A percentile compares a stretch with the other conserved stretches of the same genome.
These are phyloP conservation scores for Choloepus hoffmanni DNA, from an alignment of 2,113 vertebrate genomes.

Conservation along the genomic window DNA sequence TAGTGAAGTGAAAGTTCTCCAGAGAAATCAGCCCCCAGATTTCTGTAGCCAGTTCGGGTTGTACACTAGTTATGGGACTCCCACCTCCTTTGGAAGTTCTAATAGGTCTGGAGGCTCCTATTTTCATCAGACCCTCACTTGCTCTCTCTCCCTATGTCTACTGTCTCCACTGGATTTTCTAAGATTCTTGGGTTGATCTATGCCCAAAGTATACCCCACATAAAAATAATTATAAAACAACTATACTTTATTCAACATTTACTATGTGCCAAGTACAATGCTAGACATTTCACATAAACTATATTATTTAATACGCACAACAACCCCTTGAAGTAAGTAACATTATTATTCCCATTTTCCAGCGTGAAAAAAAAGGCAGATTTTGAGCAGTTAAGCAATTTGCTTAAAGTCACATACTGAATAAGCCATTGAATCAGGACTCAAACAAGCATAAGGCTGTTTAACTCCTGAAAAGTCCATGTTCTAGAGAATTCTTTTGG, in stretches of 20 bases:
- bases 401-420: constrained; percentile 18
- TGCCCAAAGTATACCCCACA: neutral
- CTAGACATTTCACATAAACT: neutral
- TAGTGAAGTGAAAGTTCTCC: neutral
- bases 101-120: neutral
- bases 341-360: neutral
- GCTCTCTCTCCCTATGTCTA: neutral
- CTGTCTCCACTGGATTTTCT: neutral
- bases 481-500: neutral
- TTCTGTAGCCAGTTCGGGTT: neutral
- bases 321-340: neutral
- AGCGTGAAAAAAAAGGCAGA: neutral
- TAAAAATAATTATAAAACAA: constrained; percentile 19
- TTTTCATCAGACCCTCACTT: constrained; percentile 28
- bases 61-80: neutral
- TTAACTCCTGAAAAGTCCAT: neutral
- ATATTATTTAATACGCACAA: neutral
- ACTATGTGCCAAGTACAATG: neutral
- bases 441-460: neutral
- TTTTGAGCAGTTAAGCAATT: constrained; percentile 8
- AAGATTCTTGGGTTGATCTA: neutral
- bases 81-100: constrained; percentile 25
- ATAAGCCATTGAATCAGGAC: neutral
- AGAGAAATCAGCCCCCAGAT: neutral
- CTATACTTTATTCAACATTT: neutral